Base-by-base conservation (phyloP, 2,113 vertebrate species). In the Larimichthys polyactis region DNA sequence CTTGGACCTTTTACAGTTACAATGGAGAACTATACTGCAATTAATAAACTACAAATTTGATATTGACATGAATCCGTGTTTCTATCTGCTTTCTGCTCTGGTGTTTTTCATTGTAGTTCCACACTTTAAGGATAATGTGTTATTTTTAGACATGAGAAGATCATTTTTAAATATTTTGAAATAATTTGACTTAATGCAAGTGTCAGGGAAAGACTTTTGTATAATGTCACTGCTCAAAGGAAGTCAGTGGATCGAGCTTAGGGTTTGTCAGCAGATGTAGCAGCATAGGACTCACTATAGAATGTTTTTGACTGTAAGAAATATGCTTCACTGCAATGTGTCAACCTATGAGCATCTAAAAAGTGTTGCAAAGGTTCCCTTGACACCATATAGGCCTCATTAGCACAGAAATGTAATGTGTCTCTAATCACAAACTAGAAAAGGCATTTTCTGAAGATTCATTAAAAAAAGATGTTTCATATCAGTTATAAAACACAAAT, bases 31-130 rank as follows among this genome's bases (percentile, higher is more conserved):
- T 6, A 71, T 60, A 24, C 29, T 52, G 15, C 40, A 62, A 62
- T 55, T 4, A 92, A 93, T 90, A 92, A 92, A 92, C 29, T 55
- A 73, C 71, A 4, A 74, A 17, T 16, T 27, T 15, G 5, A 36
- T 52, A 59, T 36, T 29, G 77, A 70, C 62, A 24, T 67, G 20
- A 83, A 68, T 51, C 22, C 60, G 22, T 80, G 78, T 49, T 22
- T 79, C 43, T 8, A 22, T 67, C 24, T 44, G 0, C 32, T 0
- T 10, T 85, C 55, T 14, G 44, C 16, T 66, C 4, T 63, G 20
- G 22, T 74, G 17, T 6, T 4, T 58, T 1, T 40, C 15, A 15
- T 29, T 24, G n/a, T 58, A 4, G n/a, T 2, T 3, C 7, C 8
- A 22, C 44, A 29, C 5, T 58, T 69, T 32, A 22, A 71, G 24